Percentiles rank a stretch among this genome's conserved stretches.
Conservation (phyloP, 2,888 invertebrate species). For the Patella ulyssiponensis region DNA sequence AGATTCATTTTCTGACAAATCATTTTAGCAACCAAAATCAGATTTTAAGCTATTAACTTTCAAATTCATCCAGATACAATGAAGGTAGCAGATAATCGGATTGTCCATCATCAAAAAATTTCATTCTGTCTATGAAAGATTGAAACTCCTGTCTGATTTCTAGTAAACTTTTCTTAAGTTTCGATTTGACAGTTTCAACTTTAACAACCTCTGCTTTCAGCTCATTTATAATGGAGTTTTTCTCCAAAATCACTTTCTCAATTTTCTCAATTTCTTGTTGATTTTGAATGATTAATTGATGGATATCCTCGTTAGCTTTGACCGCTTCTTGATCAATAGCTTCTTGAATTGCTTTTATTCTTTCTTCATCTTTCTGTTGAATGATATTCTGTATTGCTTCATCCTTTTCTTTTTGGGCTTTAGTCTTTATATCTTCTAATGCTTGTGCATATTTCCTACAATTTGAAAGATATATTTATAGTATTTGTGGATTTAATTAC, state of each 20-base stretch:
- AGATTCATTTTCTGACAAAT: too few species aligned
- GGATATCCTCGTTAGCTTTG: constrained; percentile 47
- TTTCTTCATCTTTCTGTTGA: constrained; percentile 47
- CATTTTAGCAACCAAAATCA: too few species aligned
- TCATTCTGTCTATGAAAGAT: constrained; percentile 56
- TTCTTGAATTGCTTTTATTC: constrained; percentile 47
- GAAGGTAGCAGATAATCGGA: constrained; percentile 56
- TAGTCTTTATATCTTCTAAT: constrained; percentile 40
- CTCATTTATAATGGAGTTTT: constrained; percentile 36
- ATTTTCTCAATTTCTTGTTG: constrained; percentile 44
- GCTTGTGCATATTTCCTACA: constrained; percentile 43
- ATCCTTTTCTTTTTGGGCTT: constrained; percentile 34
- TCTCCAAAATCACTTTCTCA: constrained; percentile 38
- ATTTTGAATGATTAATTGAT: constrained; percentile 42
- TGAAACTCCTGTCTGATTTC: constrained; percentile 54
- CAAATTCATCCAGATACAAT: constrained; percentile 55
- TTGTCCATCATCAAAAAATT: constrained; percentile 49
- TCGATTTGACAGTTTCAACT: constrained; percentile 42
- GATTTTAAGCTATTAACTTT: too few species aligned
- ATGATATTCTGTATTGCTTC: constrained; percentile 42
- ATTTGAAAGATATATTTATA: not conserved
- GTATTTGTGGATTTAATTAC: too few species aligned
- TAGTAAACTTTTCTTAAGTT: constrained; percentile 47
- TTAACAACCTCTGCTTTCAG: constrained; percentile 38
- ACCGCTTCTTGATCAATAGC: constrained; percentile 46